Evolutionary conservation across 2,797 vertebrate species (phyloP).

Genomic region (Gymnoscopelus braueri): DNA sequence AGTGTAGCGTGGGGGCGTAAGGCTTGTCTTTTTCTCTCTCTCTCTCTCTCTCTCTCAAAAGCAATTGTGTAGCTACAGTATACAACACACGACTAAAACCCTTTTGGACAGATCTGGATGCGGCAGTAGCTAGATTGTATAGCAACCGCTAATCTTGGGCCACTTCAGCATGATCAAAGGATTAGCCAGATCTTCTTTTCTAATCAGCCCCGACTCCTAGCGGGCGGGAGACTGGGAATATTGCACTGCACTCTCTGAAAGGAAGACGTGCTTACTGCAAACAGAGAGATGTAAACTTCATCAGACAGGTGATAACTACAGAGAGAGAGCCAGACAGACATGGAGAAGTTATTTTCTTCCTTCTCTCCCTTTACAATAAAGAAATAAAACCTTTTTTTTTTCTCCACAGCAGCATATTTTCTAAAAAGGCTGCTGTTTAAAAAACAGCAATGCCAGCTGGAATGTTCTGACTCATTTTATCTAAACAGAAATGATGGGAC

Average conservation of each 20-base stretch:
- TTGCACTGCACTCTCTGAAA: slow-evolving; percentile 19
- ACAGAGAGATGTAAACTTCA: slow-evolving; percentile 25
- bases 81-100: slow-evolving; percentile 36
- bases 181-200: slow-evolving; percentile 33
- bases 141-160: slow-evolving; percentile 43
- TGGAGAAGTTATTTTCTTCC: too few relatives aligned
- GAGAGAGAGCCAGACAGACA: slow-evolving; percentile 11
- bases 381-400: background rate
- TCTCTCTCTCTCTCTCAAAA: slow-evolving; percentile 19
- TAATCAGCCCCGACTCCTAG: slow-evolving; percentile 46
- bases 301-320: slow-evolving; percentile 33
- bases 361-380: too few relatives aligned
- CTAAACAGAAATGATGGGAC: slow-evolving; percentile 20
- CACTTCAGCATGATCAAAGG: slow-evolving; percentile 57
- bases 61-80: slow-evolving; percentile 31
- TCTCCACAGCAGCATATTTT: background rate
- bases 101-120: slow-evolving; percentile 29
- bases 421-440: background rate
- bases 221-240: slow-evolving; percentile 14
- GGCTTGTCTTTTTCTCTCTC: background rate
- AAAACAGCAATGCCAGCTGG: background rate
- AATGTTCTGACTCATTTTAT: slow-evolving; percentile 15
- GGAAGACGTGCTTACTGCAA: slow-evolving; percentile 18
- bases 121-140: slow-evolving; percentile 23
- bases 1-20: background rate